A percentile compares a stretch with the other conserved stretches of the same genome.
These are phyloP conservation scores for Cercopithecus diana DNA, from an alignment of 2,797 vertebrate species.

Conservation along the genomic window DNA sequence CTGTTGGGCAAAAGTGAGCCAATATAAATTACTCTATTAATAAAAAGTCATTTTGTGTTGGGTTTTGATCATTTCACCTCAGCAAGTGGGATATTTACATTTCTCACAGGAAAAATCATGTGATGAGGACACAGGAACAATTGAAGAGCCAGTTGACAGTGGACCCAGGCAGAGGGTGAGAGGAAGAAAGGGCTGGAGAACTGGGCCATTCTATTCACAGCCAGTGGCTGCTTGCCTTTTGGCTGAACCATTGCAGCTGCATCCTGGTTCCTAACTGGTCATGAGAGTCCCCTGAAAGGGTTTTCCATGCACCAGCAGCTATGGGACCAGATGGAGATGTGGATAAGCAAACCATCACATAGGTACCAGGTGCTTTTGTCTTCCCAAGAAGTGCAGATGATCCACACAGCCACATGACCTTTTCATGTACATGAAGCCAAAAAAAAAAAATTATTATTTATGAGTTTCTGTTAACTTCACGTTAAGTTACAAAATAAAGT, in stretches of 20 bases:
- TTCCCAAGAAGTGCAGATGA: background rate
- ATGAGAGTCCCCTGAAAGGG: background rate
- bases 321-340: background rate
- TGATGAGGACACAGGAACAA: background rate
- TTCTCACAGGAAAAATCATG: background rate
- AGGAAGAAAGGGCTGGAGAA: background rate
- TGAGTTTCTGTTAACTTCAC: background rate
- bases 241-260: background rate
- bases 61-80: constrained; percentile 5
- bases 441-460: background rate
- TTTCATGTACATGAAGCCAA: background rate
- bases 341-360: background rate
- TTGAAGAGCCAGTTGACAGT: background rate
- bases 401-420: background rate
- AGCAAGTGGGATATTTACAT: background rate
- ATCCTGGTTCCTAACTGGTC: background rate
- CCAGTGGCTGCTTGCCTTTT: background rate
- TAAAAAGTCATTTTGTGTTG: background rate
- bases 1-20: background rate
- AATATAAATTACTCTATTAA: background rate
- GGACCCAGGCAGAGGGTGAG: background rate
- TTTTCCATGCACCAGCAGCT: background rate
- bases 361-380: background rate
- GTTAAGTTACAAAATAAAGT: background rate
- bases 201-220: background rate